Evolutionary conservation across 1,140 invertebrate genomes (phyloP).

Genomic region (Drosophila sechellia): DNA sequence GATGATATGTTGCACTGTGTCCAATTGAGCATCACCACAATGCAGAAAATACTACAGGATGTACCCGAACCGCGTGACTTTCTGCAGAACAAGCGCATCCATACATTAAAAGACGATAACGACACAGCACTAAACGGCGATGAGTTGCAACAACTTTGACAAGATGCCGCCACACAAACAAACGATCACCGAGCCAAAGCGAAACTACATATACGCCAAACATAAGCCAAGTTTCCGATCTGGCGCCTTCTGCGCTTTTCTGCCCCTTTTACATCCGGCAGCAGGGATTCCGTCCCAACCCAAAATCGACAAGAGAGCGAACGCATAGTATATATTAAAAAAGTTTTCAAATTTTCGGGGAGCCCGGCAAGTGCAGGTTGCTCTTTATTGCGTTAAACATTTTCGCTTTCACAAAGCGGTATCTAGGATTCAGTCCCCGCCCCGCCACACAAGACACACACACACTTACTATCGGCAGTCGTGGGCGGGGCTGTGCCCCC

Average conservation of each 20-base stretch:
- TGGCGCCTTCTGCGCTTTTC: constrained; percentile 5
- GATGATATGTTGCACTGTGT: too few relatives aligned
- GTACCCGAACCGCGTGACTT: too few relatives aligned
- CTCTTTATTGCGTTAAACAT: constrained; percentile 78
- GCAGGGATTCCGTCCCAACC: constrained; percentile 16
- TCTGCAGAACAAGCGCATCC: too few relatives aligned
- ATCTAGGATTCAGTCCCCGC: constrained; percentile 34
- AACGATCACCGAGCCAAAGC: too few relatives aligned
- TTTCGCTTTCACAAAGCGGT: constrained; percentile 70
- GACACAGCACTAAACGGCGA: too few relatives aligned
- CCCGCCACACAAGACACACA: constrained; percentile 1
- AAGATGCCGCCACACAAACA: too few relatives aligned
- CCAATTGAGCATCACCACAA: too few relatives aligned
- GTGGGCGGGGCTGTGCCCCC: constrained; percentile 2
- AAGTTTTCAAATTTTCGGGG: constrained; percentile 77
- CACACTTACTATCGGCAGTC: constrained; percentile 31
- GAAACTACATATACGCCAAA: too few relatives aligned
- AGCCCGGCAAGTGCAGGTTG: constrained; percentile 69
- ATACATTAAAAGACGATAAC: too few relatives aligned
- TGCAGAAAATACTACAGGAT: too few relatives aligned
- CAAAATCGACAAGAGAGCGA: constrained; percentile 15
- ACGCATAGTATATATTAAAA: constrained; percentile 66
- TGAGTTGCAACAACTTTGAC: too few relatives aligned
- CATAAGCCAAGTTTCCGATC: background rate
- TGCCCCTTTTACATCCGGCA: constrained; percentile 22